Base-by-base conservation (phyloP, 1,140 invertebrate genomes). In the Brachionus manjavacas region DNA sequence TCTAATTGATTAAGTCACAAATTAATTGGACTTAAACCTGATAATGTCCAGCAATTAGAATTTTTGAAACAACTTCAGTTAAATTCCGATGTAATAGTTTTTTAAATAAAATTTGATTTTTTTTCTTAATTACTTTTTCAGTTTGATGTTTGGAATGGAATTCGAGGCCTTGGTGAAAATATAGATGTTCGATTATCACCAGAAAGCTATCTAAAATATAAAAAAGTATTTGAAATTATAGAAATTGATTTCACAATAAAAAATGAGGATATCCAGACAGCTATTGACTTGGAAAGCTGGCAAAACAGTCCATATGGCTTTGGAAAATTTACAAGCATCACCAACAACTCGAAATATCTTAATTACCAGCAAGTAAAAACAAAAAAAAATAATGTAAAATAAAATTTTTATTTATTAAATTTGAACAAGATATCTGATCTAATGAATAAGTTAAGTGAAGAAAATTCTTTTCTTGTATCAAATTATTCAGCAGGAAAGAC, bases 401-500 rank as follows among this genome's bases (percentile, higher is more conserved):
- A 1, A 20, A 8, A n/a, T 0, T 25, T 16, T 23, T 72, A 41
- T 23, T 4, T 41, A 7, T 20, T 16, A 41, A 16, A 41, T 20
- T 72, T 39, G 9, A 1, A 11, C 12, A 8, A 72, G 68, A 72
- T 72, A 39, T 11, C 16, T 39, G 68, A 76, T 3, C 25, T 76
- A 46, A 76, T 76, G 43, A 25, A 23, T 25, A 43, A 49, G 49
- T 12, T 76, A 11, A 46, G 41, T 23, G 11, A 9, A 46, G 43
- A 46, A 25, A 76, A 76, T 76, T 49, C 72, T 25, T 46, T 14
- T 52, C 25, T 76, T 16, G 72, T 76, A 7, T 49, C 41, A 25
- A 76, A 46, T 25, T 81, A 81, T 68, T 81, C 79, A 20, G 79
- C 79, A 41, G 79, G 52, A 25, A 60, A 64, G 52, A 81, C 79